These are phyloP conservation scores for Chromis chromis DNA, from an alignment of 2,797 vertebrate genomes.

Conservation along the genomic window DNA sequence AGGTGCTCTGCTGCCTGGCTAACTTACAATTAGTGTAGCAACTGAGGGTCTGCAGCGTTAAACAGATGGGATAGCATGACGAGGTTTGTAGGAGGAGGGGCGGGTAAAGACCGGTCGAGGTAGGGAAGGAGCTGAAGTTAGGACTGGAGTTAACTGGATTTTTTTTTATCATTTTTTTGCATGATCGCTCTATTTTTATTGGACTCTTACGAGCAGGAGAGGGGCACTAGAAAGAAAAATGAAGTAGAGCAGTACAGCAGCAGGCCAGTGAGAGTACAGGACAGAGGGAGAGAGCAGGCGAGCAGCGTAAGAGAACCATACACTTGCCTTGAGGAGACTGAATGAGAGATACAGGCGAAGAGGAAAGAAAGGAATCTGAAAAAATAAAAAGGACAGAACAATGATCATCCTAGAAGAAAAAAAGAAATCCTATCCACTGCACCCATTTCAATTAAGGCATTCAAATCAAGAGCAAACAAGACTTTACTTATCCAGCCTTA, in stretches of 20 bases:
- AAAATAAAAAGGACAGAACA: constrained; percentile 88
- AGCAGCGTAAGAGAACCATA: constrained; percentile 85
- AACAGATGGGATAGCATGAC: constrained; percentile 49
- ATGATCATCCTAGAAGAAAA: constrained; percentile 79
- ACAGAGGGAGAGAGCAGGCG: constrained; percentile 77
- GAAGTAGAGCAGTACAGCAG: constrained; percentile 77
- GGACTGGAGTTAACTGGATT: constrained; percentile 1
- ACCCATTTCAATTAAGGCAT: constrained; percentile 50
- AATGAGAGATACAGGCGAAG: constrained; percentile 96
- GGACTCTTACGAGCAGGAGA: constrained; percentile 73
- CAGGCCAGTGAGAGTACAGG: constrained; percentile 76
- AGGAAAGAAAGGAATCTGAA: constrained; percentile 97
- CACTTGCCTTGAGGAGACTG: constrained; percentile 97
- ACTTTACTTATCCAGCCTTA: constrained; percentile 61
- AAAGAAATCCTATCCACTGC: constrained; percentile 47
- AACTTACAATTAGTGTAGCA: constrained; percentile 54
- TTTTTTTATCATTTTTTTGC: constrained; percentile 21
- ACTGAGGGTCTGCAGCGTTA: constrained; percentile 38
- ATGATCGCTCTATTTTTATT: constrained; percentile 43
- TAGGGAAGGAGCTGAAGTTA: constrained; percentile 12
- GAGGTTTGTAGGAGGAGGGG: constrained; percentile 30
- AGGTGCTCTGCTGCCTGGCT: constrained; percentile 45
- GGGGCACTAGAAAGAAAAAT: constrained; percentile 83
- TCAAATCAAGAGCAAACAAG: constrained; percentile 41
- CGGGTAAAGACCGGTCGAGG: constrained; percentile 15